Conservation (phyloP, 2,888 invertebrate genomes). For the Noctua comes region DNA sequence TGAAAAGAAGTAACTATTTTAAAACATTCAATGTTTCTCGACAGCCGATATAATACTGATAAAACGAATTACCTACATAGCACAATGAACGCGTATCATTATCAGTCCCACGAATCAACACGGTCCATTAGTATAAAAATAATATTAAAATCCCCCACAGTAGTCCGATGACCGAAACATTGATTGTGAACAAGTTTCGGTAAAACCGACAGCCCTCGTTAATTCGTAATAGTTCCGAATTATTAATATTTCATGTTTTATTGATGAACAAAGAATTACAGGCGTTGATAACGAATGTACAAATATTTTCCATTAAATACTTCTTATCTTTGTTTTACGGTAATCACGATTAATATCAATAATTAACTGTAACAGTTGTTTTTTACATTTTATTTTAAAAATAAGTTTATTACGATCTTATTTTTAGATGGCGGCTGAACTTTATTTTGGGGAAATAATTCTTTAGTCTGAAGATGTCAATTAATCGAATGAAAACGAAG, state of each 20-base stretch:
- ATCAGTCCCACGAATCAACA: slow-evolving; percentile 26
- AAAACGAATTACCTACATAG: slow-evolving; percentile 3
- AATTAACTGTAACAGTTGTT: not conserved
- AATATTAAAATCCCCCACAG: slow-evolving; percentile 10
- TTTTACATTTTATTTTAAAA: not conserved
- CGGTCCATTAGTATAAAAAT: slow-evolving; percentile 38
- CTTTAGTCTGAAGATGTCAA: not conserved
- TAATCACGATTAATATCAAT: not conserved
- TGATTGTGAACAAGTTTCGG: slow-evolving; percentile 38
- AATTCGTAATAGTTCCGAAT: slow-evolving; percentile 35
- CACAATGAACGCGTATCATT: not conserved
- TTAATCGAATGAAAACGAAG: not conserved
- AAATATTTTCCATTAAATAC: slow-evolving; percentile 18
- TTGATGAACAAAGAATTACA: slow-evolving; percentile 40
- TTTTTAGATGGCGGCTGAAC: not conserved
- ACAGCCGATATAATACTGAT: not conserved
- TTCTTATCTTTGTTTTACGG: not conserved
- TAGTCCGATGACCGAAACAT: slow-evolving; percentile 12
- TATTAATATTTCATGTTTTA: slow-evolving; percentile 43
- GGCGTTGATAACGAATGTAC: not conserved
- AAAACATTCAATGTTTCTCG: not conserved
- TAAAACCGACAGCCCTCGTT: slow-evolving; percentile 20
- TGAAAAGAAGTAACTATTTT: not conserved
- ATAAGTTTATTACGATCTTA: not conserved
- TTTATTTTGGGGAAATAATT: not conserved